Evolutionary conservation across 1,140 invertebrate genomes (phyloP), one percentile per base, ranked within the genome.

Genomic region (Danaus plexippus): DNA sequence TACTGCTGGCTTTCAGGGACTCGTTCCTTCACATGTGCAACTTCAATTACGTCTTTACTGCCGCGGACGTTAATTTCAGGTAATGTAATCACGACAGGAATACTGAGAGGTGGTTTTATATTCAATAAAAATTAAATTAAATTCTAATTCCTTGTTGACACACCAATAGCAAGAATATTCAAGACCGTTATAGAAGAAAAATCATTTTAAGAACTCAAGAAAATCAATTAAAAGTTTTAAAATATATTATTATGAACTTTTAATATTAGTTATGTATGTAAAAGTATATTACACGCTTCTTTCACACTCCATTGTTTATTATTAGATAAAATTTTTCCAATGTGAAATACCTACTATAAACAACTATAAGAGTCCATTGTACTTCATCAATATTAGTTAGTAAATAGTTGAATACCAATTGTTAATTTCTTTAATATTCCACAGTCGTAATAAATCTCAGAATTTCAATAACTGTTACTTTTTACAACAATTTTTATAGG

Each of bases 1-100:
- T 85, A 8, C 71, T 86, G 12, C 73, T 86, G 12, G 77, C 80
- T 61, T 86, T 86, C 70, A 61, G 83, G 4, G 83, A 86, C 71
- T 80, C 80, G 58, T 86, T 86, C 64, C 76, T 86, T 49, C 73
- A 52, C 63, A 86, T 86, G 83, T 86, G 83, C 64, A 86, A 86
- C 57, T 83, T 76, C 43, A 81, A 86, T 54, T 86, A 81, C 54
- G 73, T 86, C 6, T 86, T 86, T 64, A 75, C 78, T 0, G 81
- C 81, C 0, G 67, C 75, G 8, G 81, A 83, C 11, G 81, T 82
- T 0, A 44, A 62, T 9, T 77, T 71, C 63, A 81, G 80, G 83
- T 86, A 51, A 15, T 1, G 15, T 15, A 15, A 15, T 15, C 1
- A 15, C 3, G 15, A 15, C 1, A 15, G 52, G 47, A n/a, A 47